A percentile compares a stretch with the other conserved stretches of the same genome.
Conservation (phyloP, 2,888 invertebrate species). For the Lepidocyrtoides sp. region DNA sequence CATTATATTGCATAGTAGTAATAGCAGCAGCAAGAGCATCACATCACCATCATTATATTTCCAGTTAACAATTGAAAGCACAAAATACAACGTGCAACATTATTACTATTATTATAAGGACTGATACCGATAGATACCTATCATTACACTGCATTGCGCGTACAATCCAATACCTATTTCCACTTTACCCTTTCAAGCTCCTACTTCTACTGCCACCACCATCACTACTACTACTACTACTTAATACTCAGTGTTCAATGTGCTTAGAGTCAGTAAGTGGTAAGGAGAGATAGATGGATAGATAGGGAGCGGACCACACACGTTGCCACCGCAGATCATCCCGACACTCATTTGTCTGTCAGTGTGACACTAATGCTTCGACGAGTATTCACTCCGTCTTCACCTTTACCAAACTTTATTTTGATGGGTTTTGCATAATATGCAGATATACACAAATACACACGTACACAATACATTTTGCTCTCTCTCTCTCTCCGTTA, state of each 20-base stretch:
- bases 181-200: conserved; percentile 50
- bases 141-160: conserved; percentile 56
- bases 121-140: conserved; percentile 67
- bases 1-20: background rate
- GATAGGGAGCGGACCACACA: conserved; percentile 84
- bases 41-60: conserved; percentile 36
- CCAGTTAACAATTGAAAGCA: conserved; percentile 32
- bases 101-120: conserved; percentile 59
- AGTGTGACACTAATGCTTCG: conserved; percentile 85
- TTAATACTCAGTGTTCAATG: conserved; percentile 5
- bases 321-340: conserved; percentile 85
- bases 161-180: conserved; percentile 47
- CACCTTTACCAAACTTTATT: conserved; percentile 75
- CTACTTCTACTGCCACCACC: background rate
- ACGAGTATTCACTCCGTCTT: conserved; percentile 82
- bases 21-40: conserved; percentile 18
- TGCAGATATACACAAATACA: conserved; percentile 14
- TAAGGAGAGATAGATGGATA: conserved; percentile 67
- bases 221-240: conserved; percentile 23
- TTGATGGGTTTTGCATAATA: conserved; percentile 53
- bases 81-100: conserved; percentile 52
- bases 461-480: background rate
- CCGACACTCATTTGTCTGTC: conserved; percentile 85
- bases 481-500: background rate
- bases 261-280: conserved; percentile 43